phyloP scores from a whole-genome alignment of 2,113 vertebrate species.

The Drymodes brunneopygia region DNA sequence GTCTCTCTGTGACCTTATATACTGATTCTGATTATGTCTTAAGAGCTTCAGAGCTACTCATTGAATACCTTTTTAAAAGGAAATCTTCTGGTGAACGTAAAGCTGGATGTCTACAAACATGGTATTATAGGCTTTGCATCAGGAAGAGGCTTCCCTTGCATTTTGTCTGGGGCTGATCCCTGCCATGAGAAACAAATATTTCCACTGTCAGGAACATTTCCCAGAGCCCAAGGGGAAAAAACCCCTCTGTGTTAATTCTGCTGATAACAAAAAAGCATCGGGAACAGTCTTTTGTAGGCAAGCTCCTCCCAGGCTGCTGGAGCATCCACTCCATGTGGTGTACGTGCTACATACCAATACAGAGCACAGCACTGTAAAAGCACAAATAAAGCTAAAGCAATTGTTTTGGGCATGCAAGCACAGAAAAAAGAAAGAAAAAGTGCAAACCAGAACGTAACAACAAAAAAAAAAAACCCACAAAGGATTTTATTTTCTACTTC shows the following conservation, averaged over 20 bases:
- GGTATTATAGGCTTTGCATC: not conserved
- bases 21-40: not conserved
- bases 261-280: not conserved
- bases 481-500: not conserved
- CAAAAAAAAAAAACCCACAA: not conserved
- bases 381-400: not conserved
- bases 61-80: not conserved
- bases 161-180: not conserved
- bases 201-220: not conserved
- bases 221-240: not conserved
- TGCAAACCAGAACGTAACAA: not conserved
- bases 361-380: not conserved
- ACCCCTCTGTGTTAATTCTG: not conserved
- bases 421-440: no score
- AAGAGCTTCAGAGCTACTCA: not conserved
- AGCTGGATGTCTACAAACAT: not conserved
- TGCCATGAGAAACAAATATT: not conserved
- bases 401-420: not conserved
- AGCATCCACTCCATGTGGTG: fast-evolving
- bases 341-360: not conserved
- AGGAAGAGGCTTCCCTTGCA: not conserved
- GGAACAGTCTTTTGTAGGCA: not conserved
- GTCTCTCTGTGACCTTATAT: fast-evolving
- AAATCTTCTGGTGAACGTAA: not conserved
- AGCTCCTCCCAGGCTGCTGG: not conserved